Evolutionary conservation across 2,888 invertebrate species (phyloP).

Genomic region (Tiphia femorata): DNA sequence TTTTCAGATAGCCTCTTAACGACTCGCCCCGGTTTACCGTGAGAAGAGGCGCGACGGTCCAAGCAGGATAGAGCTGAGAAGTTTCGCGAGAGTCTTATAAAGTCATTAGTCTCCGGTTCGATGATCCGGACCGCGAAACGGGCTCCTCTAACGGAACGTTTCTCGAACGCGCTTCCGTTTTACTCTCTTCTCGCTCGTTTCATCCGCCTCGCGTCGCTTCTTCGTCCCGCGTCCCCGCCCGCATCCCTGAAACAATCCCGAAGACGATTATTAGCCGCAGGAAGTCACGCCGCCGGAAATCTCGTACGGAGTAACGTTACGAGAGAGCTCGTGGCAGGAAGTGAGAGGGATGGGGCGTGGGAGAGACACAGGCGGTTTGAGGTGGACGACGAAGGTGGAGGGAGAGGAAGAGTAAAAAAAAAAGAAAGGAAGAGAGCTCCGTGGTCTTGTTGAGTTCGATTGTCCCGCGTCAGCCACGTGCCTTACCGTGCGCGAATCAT

Average conservation of each 20-base stretch:
- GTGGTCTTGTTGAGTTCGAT: not conserved
- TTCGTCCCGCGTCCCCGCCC: not conserved
- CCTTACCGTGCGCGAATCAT: too few species aligned
- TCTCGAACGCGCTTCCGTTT: too few species aligned
- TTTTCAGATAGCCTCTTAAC: too few species aligned
- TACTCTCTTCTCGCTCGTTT: not conserved
- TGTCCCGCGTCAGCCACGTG: too few species aligned
- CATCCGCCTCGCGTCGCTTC: not conserved
- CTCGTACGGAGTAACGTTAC: conserved; percentile 48
- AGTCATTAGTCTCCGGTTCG: too few species aligned
- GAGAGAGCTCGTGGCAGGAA: not conserved
- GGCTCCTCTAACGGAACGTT: too few species aligned
- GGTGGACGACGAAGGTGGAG: not conserved
- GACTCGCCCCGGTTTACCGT: too few species aligned
- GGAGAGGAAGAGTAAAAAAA: too few species aligned
- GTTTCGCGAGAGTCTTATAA: too few species aligned
- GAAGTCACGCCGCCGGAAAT: conserved; percentile 51
- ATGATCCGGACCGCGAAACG: too few species aligned
- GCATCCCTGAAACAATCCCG: not conserved
- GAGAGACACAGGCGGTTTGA: not conserved
- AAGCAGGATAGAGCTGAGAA: too few species aligned
- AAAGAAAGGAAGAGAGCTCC: not conserved
- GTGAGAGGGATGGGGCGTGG: not conserved
- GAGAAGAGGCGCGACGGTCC: too few species aligned
- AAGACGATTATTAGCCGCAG: conserved; percentile 29